Evolutionary conservation across 2,113 vertebrate genomes (phyloP), one percentile per base, ranked within the genome.

Genomic region (Rhabdomys dilectus): DNA sequence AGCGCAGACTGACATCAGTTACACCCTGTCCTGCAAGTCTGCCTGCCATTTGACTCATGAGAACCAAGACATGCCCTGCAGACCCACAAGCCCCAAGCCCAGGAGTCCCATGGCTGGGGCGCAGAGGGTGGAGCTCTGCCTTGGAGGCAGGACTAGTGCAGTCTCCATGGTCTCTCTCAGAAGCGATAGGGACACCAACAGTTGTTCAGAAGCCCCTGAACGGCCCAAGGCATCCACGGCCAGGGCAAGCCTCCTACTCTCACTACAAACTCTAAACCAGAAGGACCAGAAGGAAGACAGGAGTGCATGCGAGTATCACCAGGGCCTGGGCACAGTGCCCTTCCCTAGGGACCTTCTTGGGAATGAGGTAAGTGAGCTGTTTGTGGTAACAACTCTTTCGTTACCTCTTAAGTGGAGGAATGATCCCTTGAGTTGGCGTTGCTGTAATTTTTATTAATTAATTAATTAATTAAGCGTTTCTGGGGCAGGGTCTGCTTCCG

Each of bases 31-130:
- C 62, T 93, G 97, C 82, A 97, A 97, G n/a, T 98, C 98, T 36
- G 97, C 97, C 1, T 98, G 97, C 36, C 97, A 94, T 29, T 94
- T 98, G 31, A 91, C 91, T 39, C 97, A 66, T 12, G 98, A 98
- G 12, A 85, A 97, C 42, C 96, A 97, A 64, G 98, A 98, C 39
- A 97, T 98, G 97, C 99, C 99, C 13, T 97, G 98, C 62, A 98
- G 98, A 68, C 99, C 99, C 42, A 98, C 99, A 98, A 99, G 99
- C 96, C 99, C 99, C 29, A 99, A 99, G 95, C 99, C 99, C 0
- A 98, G 97, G 88, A 99, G 98, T 75, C 98, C 99, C 13, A 98
- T 98, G 66, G 97, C 98, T 1, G 42, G 70, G 2, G 93, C 96
- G 45, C 99, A 98, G 4, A 97, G 96, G 4, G 98, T 84, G 75